A percentile compares a stretch with the other conserved stretches of the same genome.
phyloP scores from a whole-genome alignment of 2,113 vertebrate genomes.

The Saguinus midas region DNA sequence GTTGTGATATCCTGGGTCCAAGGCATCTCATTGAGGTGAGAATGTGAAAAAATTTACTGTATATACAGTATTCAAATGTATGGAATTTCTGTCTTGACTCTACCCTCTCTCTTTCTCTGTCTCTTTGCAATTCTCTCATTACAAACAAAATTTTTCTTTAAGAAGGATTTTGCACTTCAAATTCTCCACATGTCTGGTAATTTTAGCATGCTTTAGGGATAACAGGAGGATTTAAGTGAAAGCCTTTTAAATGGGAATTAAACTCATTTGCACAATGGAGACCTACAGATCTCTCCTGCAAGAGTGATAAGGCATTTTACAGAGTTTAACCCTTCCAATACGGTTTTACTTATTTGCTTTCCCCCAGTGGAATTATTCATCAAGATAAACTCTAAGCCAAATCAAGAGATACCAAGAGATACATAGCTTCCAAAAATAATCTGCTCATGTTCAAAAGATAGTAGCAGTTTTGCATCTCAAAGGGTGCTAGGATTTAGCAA shows the following conservation, averaged over 20 bases:
- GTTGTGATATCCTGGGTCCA: not conserved
- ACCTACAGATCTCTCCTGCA: conserved; percentile 28
- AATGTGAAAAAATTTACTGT: not conserved
- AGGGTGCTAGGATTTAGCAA: not conserved
- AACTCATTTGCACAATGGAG: conserved; percentile 65
- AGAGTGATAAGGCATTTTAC: not conserved
- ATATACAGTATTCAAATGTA: too few species aligned
- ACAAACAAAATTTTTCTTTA: conserved; percentile 60
- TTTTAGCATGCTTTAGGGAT: conserved; percentile 69
- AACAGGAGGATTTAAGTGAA: conserved; percentile 65
- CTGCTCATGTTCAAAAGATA: not conserved
- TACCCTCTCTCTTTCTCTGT: not conserved
- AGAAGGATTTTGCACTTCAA: conserved; percentile 64
- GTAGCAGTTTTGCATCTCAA: not conserved
- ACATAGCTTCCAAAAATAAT: not conserved
- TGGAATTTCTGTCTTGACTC: not conserved
- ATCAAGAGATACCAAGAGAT: conserved; percentile 10
- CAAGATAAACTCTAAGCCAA: conserved; percentile 50
- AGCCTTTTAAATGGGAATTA: conserved; percentile 75
- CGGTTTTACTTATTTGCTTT: conserved; percentile 8
- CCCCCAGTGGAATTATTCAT: conserved; percentile 1
- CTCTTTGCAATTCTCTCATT: not conserved
- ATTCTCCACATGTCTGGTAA: conserved; percentile 65
- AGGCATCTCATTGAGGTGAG: not conserved
- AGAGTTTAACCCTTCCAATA: conserved; percentile 64